These are phyloP conservation scores for Drosophila bunnanda DNA, from an alignment of 2,888 invertebrate genomes.

Conservation along the genomic window DNA sequence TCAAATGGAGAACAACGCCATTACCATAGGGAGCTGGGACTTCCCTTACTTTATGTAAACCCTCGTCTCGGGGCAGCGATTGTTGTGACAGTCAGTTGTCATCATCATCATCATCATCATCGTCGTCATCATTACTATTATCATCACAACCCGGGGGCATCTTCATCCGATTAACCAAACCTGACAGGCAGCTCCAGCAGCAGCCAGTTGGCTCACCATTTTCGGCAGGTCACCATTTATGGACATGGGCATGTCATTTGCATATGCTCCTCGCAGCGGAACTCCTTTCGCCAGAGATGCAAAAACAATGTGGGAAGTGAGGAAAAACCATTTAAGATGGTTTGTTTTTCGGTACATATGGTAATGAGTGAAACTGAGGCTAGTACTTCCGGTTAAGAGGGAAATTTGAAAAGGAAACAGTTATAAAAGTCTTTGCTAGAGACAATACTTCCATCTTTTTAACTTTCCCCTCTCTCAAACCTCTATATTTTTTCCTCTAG, in stretches of 20 bases:
- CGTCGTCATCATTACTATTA: constrained; percentile 12
- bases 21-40: constrained; percentile 62
- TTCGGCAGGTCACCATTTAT: constrained; percentile 39
- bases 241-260: constrained; percentile 28
- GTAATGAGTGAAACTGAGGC: neutral
- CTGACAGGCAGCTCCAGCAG: constrained; percentile 18
- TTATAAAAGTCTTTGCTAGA: neutral
- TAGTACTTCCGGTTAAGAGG: neutral
- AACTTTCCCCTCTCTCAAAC: too few species aligned
- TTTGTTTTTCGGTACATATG: neutral
- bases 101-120: constrained; percentile 30
- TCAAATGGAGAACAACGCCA: constrained; percentile 51
- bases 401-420: neutral
- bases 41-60: constrained; percentile 60
- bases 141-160: constrained; percentile 17
- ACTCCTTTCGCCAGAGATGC: constrained; percentile 31
- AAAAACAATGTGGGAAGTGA: constrained; percentile 7
- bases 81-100: constrained; percentile 42
- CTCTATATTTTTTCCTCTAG: constrained; percentile 70
- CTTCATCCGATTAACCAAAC: constrained; percentile 37
- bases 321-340: constrained; percentile 3
- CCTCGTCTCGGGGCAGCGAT: constrained; percentile 26
- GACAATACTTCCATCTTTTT: neutral
- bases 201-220: constrained; percentile 14
- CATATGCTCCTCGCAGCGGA: constrained; percentile 25